Evolutionary conservation across 2,113 vertebrate genomes (phyloP), one percentile per base, ranked within the genome.

Genomic region (Zosterops lateralis): DNA sequence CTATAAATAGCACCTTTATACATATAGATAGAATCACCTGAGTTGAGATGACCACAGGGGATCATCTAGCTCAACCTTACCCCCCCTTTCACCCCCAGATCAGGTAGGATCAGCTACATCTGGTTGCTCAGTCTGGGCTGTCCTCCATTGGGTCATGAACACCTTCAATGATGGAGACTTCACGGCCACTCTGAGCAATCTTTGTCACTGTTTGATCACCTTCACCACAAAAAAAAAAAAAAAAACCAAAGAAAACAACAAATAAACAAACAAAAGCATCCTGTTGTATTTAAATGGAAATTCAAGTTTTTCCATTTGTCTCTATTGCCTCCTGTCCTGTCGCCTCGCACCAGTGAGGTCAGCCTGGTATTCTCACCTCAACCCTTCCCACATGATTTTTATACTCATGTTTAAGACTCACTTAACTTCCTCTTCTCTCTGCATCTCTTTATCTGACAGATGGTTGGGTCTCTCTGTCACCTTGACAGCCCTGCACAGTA

Each of bases 11-110:
- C 15, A 14, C 6, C 8, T 72, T 77, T 47, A 48, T 20, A 74
- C 4, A 56, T 2, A 42, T 0, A 73, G 15, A n/a, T 7, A 76
- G 36, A 73, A 65, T 25, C 34, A 81, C 3, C 50, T 31, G 38
- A 36, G n/a, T 64, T 6, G 26, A 77, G 48, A 45, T 14, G 7
- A 36, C 11, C 0, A 3, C 6, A 14, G 24, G 13, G 38, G 4
- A 60, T 48, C 6, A 22, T 24, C 10, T 31, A 47, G 10, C 20
- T 40, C 54, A 70, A 9, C 2, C 3, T 6, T 22, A 9, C 3
- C 3, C 15, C 38, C 5, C 6, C 18, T 15, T 15, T 4, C 7
- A 7, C 5, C 16, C 10, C 32, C 10, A 36, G 47, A n/a, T 21
- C 24, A 62, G 22, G 24, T 3, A 58, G 38, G 12, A 19, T 48